Conservation (phyloP, 1,140 invertebrate species). For the Drosophila tristis region DNA sequence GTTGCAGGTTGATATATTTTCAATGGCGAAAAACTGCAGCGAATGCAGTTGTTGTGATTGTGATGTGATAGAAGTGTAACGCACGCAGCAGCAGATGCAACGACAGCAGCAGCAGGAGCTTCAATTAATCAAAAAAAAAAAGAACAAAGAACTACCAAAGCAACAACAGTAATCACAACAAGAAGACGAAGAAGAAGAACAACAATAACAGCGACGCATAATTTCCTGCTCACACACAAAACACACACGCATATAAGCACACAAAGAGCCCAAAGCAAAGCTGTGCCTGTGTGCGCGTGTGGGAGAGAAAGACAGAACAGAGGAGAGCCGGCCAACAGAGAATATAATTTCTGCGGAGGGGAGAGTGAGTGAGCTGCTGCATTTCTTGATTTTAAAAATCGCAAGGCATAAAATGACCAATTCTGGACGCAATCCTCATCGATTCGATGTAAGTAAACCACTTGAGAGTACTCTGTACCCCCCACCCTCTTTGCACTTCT, state of each 20-base stretch:
- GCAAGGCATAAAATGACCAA: constrained; percentile 77
- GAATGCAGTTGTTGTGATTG: constrained; percentile 12
- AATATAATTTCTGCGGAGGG: constrained; percentile 19
- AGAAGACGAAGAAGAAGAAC: constrained; percentile 28
- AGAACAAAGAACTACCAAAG: constrained; percentile 71
- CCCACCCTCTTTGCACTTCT: too few relatives aligned
- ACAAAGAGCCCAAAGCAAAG: constrained; percentile 40
- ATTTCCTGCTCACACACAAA: constrained; percentile 66
- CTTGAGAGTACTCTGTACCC: too few relatives aligned
- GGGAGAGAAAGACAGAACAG: constrained; percentile 26
- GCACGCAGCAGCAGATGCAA: constrained; percentile 21
- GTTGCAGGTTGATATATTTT: constrained; percentile 58
- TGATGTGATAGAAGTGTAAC: too few relatives aligned
- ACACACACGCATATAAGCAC: constrained; percentile 7
- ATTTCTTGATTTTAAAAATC: constrained; percentile 30
- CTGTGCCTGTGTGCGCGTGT: constrained; percentile 39
- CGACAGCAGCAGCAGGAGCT: constrained; percentile 34
- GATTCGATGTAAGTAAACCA: constrained; percentile 67
- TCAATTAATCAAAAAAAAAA: constrained; percentile 50
- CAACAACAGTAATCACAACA: constrained; percentile 43
- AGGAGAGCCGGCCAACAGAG: constrained; percentile 3
- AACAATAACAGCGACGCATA: constrained; percentile 62
- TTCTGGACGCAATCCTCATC: constrained; percentile 71
- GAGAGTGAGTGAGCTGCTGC: constrained; percentile 42
- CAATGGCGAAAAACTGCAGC: constrained; percentile 45